Evolutionary conservation across 2,113 vertebrate species (phyloP).

Genomic region (Galbula dea): DNA sequence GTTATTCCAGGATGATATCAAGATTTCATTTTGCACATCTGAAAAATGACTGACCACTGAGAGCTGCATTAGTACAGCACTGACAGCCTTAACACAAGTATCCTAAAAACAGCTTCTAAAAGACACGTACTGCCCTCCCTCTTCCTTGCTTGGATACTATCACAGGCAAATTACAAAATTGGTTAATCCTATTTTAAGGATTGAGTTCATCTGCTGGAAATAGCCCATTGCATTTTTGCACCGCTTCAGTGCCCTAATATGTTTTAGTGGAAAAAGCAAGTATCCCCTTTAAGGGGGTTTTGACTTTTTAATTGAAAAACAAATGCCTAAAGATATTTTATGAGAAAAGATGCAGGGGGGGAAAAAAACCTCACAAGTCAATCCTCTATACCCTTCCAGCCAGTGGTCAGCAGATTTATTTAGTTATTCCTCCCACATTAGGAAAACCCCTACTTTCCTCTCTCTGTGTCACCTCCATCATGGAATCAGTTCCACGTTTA

Average conservation of each 20-base stretch:
- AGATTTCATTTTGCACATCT: neutral
- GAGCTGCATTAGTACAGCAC: neutral
- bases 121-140: accelerated
- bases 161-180: slow-evolving; percentile 26
- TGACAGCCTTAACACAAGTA: neutral
- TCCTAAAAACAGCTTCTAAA: neutral
- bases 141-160: neutral
- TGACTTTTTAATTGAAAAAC: slow-evolving; percentile 64
- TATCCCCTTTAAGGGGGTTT: neutral
- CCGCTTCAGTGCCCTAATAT: slow-evolving; percentile 20
- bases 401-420: neutral
- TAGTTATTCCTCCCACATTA: neutral
- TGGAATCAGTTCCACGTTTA: neutral
- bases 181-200: slow-evolving; percentile 36
- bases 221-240: slow-evolving; percentile 3
- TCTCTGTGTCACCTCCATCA: neutral
- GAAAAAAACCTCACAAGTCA: neutral
- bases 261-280: slow-evolving; percentile 23
- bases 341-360: neutral
- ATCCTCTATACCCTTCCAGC: neutral
- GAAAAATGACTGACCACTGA: neutral
- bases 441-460: neutral
- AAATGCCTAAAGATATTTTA: slow-evolving; percentile 51
- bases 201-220: slow-evolving; percentile 31
- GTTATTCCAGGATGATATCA: neutral